phyloP scores from a whole-genome alignment of 2,888 invertebrate genomes.

The Buathra laborator region DNA sequence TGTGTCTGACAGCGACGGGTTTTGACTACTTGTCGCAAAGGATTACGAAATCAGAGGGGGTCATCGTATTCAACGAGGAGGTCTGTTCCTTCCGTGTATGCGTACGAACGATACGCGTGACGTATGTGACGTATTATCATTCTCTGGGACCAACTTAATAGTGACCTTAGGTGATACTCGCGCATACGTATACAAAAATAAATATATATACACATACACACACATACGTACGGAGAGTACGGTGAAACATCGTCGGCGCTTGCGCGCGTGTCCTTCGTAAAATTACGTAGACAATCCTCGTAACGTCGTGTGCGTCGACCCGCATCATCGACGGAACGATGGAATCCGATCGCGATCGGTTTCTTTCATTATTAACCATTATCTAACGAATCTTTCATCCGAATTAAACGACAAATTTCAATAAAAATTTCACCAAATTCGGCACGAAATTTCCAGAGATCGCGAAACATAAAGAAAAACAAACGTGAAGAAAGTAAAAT shows the following conservation, averaged over 20 bases:
- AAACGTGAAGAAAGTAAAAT: background rate
- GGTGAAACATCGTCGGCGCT: slow-evolving; percentile 68
- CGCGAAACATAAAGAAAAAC: background rate
- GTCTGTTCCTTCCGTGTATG: slow-evolving; percentile 46
- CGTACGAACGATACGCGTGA: background rate
- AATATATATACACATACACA: background rate
- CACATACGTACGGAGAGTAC: background rate
- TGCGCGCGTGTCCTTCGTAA: slow-evolving; percentile 66
- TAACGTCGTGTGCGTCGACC: slow-evolving; percentile 53
- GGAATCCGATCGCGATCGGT: slow-evolving; percentile 67
- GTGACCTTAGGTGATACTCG: slow-evolving; percentile 22
- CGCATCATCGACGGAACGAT: slow-evolving; percentile 67
- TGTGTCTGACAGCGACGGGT: background rate
- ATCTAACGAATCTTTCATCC: background rate
- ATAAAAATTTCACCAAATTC: background rate
- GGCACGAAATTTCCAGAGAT: too few relatives aligned
- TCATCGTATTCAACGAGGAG: background rate
- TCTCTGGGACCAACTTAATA: background rate
- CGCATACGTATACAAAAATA: background rate
- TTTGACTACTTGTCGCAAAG: background rate
- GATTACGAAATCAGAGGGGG: background rate
- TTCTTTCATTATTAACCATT: background rate
- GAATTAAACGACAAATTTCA: background rate
- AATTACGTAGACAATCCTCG: slow-evolving; percentile 7
- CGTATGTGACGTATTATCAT: background rate